Conservation (phyloP, 1,140 invertebrate species). For the Homarus americanus region DNA sequence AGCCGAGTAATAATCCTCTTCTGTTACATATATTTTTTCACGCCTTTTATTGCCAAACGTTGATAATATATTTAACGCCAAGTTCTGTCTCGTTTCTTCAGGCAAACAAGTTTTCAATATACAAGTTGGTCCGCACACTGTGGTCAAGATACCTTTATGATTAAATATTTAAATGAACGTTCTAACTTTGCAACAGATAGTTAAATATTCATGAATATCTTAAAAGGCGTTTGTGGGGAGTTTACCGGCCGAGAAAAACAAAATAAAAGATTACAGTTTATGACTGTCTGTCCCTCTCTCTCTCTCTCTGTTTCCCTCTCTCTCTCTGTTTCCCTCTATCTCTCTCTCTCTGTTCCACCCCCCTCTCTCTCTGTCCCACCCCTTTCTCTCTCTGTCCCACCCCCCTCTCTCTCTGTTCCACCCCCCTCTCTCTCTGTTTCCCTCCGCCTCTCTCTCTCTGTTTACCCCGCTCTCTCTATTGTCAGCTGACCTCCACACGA, state of each 20-base stretch:
- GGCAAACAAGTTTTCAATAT: neutral
- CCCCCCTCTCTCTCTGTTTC: neutral
- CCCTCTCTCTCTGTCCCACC: neutral
- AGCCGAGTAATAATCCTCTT: too few species aligned
- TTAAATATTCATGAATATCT: too few species aligned
- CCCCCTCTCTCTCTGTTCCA: neutral
- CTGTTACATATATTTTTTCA: too few species aligned
- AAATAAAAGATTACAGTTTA: neutral
- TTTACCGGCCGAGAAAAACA: too few species aligned
- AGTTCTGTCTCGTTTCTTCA: too few species aligned
- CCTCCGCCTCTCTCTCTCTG: neutral
- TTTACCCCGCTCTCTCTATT: neutral
- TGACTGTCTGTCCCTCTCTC: neutral
- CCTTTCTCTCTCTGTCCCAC: neutral
- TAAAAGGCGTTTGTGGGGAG: too few species aligned
- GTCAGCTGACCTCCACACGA: neutral
- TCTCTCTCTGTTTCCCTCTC: neutral
- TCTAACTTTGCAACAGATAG: neutral
- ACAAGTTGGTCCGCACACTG: neutral
- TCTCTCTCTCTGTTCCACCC: neutral
- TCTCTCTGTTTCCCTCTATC: neutral
- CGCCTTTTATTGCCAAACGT: too few species aligned
- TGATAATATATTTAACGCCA: too few species aligned
- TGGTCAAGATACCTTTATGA: neutral
- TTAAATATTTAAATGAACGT: neutral